Conservation (phyloP, 2,888 invertebrate genomes). For the Dynastes tityus region DNA sequence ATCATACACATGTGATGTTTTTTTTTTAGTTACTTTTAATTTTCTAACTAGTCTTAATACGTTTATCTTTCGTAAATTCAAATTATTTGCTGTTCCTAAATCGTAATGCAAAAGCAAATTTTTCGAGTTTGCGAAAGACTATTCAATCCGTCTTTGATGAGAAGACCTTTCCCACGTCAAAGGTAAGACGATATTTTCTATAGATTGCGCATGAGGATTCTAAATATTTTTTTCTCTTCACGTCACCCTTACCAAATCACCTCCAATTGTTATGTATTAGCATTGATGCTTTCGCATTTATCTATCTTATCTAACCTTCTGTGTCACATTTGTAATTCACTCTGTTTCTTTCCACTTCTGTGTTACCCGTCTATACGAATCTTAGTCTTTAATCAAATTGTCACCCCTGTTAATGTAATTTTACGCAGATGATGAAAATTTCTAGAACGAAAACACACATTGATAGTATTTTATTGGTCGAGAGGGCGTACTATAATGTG, state of each 20-base stretch:
- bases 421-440: constrained; percentile 45
- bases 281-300: constrained; percentile 22
- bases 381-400: constrained; percentile 62
- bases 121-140: constrained; percentile 32
- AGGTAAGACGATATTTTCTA: constrained; percentile 31
- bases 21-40: constrained; percentile 31
- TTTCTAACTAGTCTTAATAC: constrained; percentile 14
- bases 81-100: constrained; percentile 16
- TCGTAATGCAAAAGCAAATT: constrained; percentile 8
- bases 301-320: constrained; percentile 12
- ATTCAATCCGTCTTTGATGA: neutral
- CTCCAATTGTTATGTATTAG: constrained; percentile 5
- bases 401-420: constrained; percentile 63
- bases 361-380: constrained; percentile 6
- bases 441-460: constrained; percentile 21
- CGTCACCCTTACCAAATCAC: constrained; percentile 20
- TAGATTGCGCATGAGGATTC: constrained; percentile 11
- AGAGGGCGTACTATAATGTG: constrained; percentile 11
- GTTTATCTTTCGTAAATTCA: constrained; percentile 36
- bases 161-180: neutral
- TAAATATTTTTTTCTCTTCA: neutral
- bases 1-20: constrained; percentile 28
- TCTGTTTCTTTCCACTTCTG: constrained; percentile 2
- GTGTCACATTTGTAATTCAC: neutral
- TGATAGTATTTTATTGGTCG: neutral